Base-by-base conservation (phyloP, 2,888 invertebrate genomes). In the Campopleginae sp. region DNA sequence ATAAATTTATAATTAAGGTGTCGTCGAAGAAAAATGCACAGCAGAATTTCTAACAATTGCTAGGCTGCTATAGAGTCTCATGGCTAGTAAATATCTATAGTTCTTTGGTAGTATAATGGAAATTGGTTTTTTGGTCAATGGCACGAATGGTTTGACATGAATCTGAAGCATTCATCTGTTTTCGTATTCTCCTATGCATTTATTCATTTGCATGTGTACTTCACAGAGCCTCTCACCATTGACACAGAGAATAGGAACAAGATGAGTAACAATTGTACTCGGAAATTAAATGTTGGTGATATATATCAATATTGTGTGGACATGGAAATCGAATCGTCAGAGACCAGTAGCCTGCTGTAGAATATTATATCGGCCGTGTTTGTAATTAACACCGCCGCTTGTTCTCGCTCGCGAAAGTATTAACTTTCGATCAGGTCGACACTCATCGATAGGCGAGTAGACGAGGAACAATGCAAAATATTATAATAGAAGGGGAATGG, bases 311-410 rank as follows among this genome's bases (percentile, higher is more conserved):
- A 27, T 27, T 58, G 27, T 6, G 27, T 27, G 14, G 5, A 14
- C 10, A 14, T 27, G 38, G 12, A 19, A 71, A 54, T 38, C 19
- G 54, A 58, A 54, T 72, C 54, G 54, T 54, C 14, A 51, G 46
- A 61, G 5, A 27, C 46, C 48, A 23, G 17, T 27, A 58, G 58
- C 5, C 23, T 38, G 38, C 6, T 48, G 58, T 23, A 8, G n/a
- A 27, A 58, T 44, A 19, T n/a, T n/a, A n/a, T 46, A 44, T 46
- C 5, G 23, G 7, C 10, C 27, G 27, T n/a, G 19, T 75, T 58
- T 63, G 31, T 63, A 75, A 75, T 75, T 75, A 75, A 46, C 33
- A n/a, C 31, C 31, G 31, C 44, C 31, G 33, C 27, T 46, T 44
- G 8, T 38, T 38, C 14, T 58, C 7, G n/a, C 31, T 27, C 68